A percentile compares a stretch with the other conserved stretches of the same genome.
phyloP scores from a whole-genome alignment of 2,113 vertebrate species.

The Chaenogobius annularis region DNA sequence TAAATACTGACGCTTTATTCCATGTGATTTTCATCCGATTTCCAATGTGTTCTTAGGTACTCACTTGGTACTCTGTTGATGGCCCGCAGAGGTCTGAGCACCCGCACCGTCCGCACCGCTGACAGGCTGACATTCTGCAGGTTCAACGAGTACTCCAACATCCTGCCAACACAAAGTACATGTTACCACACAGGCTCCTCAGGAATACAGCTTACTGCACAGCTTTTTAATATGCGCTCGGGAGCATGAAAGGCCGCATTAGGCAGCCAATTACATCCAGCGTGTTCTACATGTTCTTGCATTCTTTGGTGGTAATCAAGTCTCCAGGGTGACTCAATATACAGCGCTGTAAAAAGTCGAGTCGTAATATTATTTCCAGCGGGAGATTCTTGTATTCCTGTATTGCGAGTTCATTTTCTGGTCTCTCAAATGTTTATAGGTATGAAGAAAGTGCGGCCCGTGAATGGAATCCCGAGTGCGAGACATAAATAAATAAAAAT shows the following conservation, averaged over 20 bases:
- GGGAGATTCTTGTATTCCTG: neutral
- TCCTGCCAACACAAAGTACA: conserved; percentile 75
- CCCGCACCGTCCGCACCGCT: conserved; percentile 93
- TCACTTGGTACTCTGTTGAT: conserved; percentile 93
- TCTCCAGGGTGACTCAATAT: neutral
- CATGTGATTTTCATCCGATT: no score
- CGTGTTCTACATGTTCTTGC: conserved; percentile 27
- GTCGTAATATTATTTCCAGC: neutral
- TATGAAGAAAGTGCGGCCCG: no score
- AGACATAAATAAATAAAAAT: no score
- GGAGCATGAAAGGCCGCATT: conserved; percentile 38
- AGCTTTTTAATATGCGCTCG: neutral
- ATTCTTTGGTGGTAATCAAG: conserved; percentile 27
- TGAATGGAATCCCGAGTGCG: no score
- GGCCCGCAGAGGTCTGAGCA: conserved; percentile 94
- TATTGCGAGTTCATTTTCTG: neutral
- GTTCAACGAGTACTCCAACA: conserved; percentile 98
- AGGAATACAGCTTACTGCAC: neutral
- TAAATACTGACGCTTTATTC: no score
- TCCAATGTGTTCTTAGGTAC: conserved; percentile 6
- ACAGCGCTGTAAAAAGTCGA: neutral
- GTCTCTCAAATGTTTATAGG: no score
- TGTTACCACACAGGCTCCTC: neutral
- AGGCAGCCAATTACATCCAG: conserved; percentile 38
- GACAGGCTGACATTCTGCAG: conserved; percentile 98